phyloP scores from a whole-genome alignment of 2,888 invertebrate genomes.

The Julus scandinavius region DNA sequence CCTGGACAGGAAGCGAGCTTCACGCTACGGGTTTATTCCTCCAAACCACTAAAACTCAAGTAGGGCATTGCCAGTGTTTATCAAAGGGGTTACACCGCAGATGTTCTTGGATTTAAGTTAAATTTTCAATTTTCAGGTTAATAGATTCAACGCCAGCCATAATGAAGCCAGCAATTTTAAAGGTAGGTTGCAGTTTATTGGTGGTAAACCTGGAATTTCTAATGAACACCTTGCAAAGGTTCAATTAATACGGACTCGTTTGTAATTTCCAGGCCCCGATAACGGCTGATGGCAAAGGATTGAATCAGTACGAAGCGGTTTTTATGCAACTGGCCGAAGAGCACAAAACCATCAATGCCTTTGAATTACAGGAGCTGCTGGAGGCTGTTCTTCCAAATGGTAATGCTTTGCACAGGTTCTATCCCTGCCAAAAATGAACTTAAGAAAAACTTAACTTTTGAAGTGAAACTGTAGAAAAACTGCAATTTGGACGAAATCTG shows the following conservation, averaged over 20 bases:
- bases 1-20: constrained; percentile 90
- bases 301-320: constrained; percentile 87
- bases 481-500: too few species aligned
- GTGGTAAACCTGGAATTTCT: not conserved
- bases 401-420: constrained; percentile 61
- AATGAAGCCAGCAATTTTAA: constrained; percentile 79
- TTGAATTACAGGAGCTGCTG: constrained; percentile 87
- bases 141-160: constrained; percentile 74
- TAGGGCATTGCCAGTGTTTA: constrained; percentile 60
- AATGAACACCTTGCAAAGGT: not conserved
- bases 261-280: constrained; percentile 71
- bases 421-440: too few species aligned
- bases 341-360: constrained; percentile 88
- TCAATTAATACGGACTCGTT: constrained; percentile 44
- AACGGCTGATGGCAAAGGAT: constrained; percentile 74
- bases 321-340: constrained; percentile 91
- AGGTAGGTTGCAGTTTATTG: constrained; percentile 65
- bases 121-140: constrained; percentile 65
- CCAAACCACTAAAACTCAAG: constrained; percentile 80
- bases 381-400: constrained; percentile 90
- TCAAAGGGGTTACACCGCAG: not conserved
- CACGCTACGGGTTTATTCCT: constrained; percentile 83
- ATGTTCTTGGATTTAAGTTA: not conserved
- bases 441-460: too few species aligned
- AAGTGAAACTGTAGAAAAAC: too few species aligned